Conservation (phyloP, 2,888 invertebrate species). For the Cheilosia impressa region DNA sequence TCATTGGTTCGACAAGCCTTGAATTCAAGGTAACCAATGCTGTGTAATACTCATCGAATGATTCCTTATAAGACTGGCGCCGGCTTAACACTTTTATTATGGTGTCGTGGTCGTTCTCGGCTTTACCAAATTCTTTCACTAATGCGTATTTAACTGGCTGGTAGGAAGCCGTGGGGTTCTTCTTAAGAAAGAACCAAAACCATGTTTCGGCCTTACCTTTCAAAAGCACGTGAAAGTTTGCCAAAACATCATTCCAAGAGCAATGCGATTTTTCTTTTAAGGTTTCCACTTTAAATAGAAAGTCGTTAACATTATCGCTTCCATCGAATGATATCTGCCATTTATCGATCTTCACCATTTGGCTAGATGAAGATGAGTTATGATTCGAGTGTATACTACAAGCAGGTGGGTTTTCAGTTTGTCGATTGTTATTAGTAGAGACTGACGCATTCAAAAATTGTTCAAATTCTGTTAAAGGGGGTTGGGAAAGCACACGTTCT, state of each 20-base stretch:
- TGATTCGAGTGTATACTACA: background rate
- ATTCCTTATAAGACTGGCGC: conserved; percentile 40
- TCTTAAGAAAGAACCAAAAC: no score
- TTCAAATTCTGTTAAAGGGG: background rate
- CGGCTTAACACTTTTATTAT: conserved; percentile 38
- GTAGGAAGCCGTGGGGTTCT: no score
- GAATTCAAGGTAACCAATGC: conserved; percentile 18
- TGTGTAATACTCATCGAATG: conserved; percentile 41
- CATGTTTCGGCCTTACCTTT: background rate
- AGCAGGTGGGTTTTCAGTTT: background rate
- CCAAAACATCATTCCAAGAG: background rate
- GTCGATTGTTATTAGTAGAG: background rate
- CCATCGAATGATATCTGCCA: conserved; percentile 12
- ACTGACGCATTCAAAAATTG: background rate
- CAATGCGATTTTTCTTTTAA: background rate
- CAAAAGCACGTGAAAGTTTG: conserved; percentile 4
- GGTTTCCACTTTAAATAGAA: conserved; percentile 10
- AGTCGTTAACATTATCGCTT: conserved; percentile 1
- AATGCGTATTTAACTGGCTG: no score
- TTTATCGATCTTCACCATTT: conserved; percentile 4
- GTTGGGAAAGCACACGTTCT: background rate
- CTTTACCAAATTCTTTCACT: background rate
- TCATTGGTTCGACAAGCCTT: background rate
- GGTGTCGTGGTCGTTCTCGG: conserved; percentile 52
- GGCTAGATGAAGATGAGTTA: background rate